A percentile compares a stretch with the other conserved stretches of the same genome.
Evolutionary conservation across 2,113 vertebrate species (phyloP).

Genomic region (Coptodon rendalli): DNA sequence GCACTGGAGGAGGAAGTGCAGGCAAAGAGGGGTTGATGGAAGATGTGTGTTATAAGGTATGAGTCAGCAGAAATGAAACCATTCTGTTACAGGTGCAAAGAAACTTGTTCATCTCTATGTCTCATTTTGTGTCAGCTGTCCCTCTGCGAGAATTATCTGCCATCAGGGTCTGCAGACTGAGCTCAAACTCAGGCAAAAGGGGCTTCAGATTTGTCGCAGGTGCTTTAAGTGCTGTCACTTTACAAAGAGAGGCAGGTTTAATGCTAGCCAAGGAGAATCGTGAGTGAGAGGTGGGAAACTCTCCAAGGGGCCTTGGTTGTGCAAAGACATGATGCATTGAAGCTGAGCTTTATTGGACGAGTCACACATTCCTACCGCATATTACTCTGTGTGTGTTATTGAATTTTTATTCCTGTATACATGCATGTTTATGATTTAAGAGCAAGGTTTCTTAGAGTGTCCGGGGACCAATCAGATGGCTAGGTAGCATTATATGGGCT

Average conservation of each 20-base stretch:
- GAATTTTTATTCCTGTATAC: not conserved
- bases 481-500: not conserved
- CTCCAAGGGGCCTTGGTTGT: not conserved
- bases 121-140: slow-evolving; percentile 37
- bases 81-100: slow-evolving; percentile 34
- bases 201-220: slow-evolving; percentile 48
- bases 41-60: slow-evolving; percentile 14
- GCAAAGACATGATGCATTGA: not conserved
- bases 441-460: not conserved
- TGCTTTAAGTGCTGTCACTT: slow-evolving; percentile 46
- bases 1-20: not conserved
- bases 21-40: not conserved
- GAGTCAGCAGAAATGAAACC: slow-evolving; percentile 51
- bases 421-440: not conserved
- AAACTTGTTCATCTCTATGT: slow-evolving; percentile 8
- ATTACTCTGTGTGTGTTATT: not conserved
- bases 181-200: slow-evolving; percentile 50
- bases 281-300: not conserved
- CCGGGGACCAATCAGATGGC: not conserved
- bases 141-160: slow-evolving; percentile 41
- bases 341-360: slow-evolving; percentile 7
- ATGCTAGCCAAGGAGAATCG: slow-evolving; percentile 8
- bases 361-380: not conserved
- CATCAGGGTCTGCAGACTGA: slow-evolving; percentile 30
- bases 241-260: slow-evolving; percentile 12